Conservation (phyloP, 1,140 invertebrate genomes). For the Procambarus virginalis region DNA sequence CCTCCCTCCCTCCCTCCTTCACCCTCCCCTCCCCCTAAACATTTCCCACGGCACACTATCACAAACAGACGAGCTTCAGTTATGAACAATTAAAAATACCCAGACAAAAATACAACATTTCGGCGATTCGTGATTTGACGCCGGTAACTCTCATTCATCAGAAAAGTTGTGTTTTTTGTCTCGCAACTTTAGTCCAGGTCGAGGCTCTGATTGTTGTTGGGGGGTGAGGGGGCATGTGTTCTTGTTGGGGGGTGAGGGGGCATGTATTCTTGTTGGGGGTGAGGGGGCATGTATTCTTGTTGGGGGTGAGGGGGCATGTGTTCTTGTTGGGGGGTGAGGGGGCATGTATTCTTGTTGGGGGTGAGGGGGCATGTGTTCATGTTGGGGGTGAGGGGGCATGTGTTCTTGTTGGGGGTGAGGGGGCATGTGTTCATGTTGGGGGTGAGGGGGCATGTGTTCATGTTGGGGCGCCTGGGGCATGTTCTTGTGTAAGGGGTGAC, state of each 20-base stretch:
- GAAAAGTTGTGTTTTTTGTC: not conserved
- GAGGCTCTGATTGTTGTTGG: not conserved
- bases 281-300: not conserved
- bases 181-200: not conserved
- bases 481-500: not conserved
- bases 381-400: not conserved
- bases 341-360: not conserved
- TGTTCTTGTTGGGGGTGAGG: not conserved
- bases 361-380: not conserved
- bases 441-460: too few relatives aligned
- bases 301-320: not conserved
- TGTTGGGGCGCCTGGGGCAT: not conserved
- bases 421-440: not conserved
- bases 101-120: not conserved
- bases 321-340: not conserved
- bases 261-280: not conserved
- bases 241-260: not conserved
- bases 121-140: slow-evolving; percentile 13
- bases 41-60: not conserved
- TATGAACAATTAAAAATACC: not conserved
- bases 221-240: not conserved
- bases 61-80: not conserved
- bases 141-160: not conserved
- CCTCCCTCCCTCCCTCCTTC: not conserved
- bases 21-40: too few relatives aligned